phyloP scores from a whole-genome alignment of 2,113 vertebrate species.

The Raja brachyura region DNA sequence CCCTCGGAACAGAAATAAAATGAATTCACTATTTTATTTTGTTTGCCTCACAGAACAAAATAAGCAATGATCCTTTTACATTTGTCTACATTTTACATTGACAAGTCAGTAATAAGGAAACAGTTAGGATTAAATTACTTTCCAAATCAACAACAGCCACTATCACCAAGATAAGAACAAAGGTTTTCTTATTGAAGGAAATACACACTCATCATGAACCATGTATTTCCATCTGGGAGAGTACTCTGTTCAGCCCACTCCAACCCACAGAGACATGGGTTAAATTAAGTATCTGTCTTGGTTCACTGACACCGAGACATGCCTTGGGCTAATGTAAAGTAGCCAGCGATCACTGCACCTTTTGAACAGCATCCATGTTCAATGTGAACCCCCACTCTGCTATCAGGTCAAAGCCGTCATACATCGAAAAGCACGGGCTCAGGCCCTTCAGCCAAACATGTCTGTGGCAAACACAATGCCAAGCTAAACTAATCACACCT shows the following conservation, averaged over 20 bases:
- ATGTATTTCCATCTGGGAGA: not conserved
- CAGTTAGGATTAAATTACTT: not conserved
- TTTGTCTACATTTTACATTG: not conserved
- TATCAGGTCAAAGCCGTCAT: not conserved
- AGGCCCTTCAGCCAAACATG: no score
- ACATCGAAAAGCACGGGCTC: not conserved
- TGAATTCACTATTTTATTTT: not conserved
- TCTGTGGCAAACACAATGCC: not conserved
- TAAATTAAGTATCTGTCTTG: no score
- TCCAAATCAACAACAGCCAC: not conserved
- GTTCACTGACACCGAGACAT: not conserved
- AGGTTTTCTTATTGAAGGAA: not conserved
- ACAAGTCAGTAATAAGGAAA: not conserved
- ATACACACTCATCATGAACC: not conserved
- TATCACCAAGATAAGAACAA: not conserved
- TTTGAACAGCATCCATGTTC: not conserved
- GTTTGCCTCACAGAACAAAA: not conserved
- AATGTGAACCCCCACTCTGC: not conserved
- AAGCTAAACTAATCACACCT: no score
- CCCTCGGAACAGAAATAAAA: not conserved
- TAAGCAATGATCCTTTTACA: not conserved
- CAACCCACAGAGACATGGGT: not conserved
- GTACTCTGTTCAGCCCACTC: not conserved
- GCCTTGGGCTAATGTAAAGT: not conserved
- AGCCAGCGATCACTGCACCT: not conserved